A percentile compares a stretch with the other conserved stretches of the same genome.
Conservation (phyloP, 2,113 vertebrate genomes). For the Caranx ignobilis region DNA sequence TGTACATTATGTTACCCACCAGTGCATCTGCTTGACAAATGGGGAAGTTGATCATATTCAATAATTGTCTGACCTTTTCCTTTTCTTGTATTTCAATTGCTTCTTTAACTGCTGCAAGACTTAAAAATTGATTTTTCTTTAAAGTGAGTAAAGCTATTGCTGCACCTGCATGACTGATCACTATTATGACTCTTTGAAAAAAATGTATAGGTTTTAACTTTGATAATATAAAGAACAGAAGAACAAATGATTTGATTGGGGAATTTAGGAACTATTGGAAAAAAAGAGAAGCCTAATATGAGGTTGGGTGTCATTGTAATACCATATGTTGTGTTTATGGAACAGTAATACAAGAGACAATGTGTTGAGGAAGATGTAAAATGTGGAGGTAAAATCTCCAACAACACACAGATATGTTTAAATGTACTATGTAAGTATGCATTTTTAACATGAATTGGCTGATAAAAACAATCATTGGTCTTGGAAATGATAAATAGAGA, state of each 20-base stretch:
- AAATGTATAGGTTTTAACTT: background rate
- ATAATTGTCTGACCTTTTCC: slow-evolving; percentile 79
- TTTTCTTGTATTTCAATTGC: slow-evolving; percentile 59
- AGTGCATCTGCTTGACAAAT: slow-evolving; percentile 73
- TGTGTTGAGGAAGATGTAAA: background rate
- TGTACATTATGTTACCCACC: slow-evolving; percentile 75
- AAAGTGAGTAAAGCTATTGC: background rate
- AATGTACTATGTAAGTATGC: too few species aligned
- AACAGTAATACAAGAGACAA: background rate
- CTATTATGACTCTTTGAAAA: background rate
- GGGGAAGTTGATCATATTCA: slow-evolving; percentile 77
- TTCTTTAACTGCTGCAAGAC: slow-evolving; percentile 11
- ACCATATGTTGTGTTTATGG: background rate
- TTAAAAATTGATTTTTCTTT: slow-evolving; percentile 9
- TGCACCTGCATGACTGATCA: background rate
- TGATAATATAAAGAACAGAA: background rate
- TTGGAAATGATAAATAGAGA: too few species aligned
- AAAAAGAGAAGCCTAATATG: too few species aligned
- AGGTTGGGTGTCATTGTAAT: background rate
- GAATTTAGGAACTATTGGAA: background rate
- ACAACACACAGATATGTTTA: background rate
- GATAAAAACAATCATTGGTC: too few species aligned
- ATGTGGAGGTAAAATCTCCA: background rate
- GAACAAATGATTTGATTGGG: background rate
- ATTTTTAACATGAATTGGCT: too few species aligned